phyloP scores from a whole-genome alignment of 2,888 invertebrate genomes.

The Phaonia tiefii region DNA sequence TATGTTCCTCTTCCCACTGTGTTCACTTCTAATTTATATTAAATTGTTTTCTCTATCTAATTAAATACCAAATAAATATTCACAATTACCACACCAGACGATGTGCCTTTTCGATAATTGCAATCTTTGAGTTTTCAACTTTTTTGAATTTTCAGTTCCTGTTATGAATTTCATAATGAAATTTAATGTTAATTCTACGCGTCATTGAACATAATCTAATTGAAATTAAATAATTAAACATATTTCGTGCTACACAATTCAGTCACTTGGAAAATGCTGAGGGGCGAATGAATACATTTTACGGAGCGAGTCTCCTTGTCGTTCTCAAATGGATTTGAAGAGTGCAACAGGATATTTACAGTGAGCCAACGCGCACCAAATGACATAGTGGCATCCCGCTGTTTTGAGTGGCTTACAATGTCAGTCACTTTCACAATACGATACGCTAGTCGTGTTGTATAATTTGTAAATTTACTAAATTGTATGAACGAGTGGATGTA shows the following conservation, averaged over 20 bases:
- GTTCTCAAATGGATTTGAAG: too few species aligned
- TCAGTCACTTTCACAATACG: slow-evolving; percentile 12
- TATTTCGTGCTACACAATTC: slow-evolving; percentile 56
- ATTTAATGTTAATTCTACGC: slow-evolving; percentile 80
- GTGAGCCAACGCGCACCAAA: background rate
- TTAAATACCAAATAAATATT: background rate
- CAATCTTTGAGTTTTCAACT: slow-evolving; percentile 53
- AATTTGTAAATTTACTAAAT: slow-evolving; percentile 26
- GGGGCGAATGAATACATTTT: background rate
- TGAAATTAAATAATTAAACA: slow-evolving; percentile 66
- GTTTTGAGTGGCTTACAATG: slow-evolving; percentile 44
- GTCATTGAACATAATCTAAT: slow-evolving; percentile 77
- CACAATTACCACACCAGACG: slow-evolving; percentile 2
- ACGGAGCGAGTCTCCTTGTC: too few species aligned
- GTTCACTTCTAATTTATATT: too few species aligned
- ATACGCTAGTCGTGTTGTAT: background rate
- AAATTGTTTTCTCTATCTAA: too few species aligned
- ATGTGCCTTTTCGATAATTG: slow-evolving; percentile 65
- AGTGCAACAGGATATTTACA: too few species aligned
- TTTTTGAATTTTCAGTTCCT: slow-evolving; percentile 51
- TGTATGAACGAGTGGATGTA: too few species aligned
- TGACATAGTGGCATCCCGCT: slow-evolving; percentile 43
- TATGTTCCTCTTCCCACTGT: too few species aligned
- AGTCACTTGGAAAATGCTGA: slow-evolving; percentile 36
- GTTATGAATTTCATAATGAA: slow-evolving; percentile 75